Base-by-base conservation (phyloP, 1,140 invertebrate species). In the Phthorimaea operculella region DNA sequence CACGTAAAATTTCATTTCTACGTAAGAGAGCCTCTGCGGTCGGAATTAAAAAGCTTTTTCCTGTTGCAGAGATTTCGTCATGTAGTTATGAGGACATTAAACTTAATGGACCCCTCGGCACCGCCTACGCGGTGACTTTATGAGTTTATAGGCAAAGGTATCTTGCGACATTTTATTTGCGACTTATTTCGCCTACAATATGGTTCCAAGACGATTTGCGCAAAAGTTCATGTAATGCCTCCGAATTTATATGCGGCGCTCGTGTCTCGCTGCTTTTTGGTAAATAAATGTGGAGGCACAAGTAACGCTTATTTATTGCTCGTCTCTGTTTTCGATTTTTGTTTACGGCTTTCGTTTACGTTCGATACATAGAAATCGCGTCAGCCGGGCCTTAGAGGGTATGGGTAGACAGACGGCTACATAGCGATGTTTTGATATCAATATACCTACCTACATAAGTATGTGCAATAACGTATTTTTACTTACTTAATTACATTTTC, bases 11-110 rank as follows among this genome's bases (percentile, higher is more conserved):
- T 14, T 47, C 16, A 47, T 47, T 47, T 15, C 44, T 47, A 15
- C 4, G 44, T 47, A 11, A 47, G 44, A 47, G 60, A 54, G 28
- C 57, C 48, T 62, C 53, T 57, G 50, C 39, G 57, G 57, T 57
- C 52, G 62, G 60, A 74, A 72, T 72, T 70, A 75, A 74, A 72
- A 71, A 70, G 68, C 68, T 79, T 76, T 76, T 75, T 62, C 66
- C 70, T 75, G 74, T 71, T 68, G 64, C 63, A 65, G 57, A 66
- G 70, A 75, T 75, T 75, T 76, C 61, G 66, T 69, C 68, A 72
- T 76, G 64, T 69, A 74, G 70, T 72, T 76, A 74, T 74, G 76
- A 73, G 60, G 64, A 63, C 58, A 73, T 72, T 77, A 77, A 76
- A 77, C 63, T 77, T 74, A 79, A 79, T 77, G 74, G 64, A 66